Evolutionary conservation across 1,140 invertebrate species (phyloP).

Genomic region (Dendrolimus punctatus): DNA sequence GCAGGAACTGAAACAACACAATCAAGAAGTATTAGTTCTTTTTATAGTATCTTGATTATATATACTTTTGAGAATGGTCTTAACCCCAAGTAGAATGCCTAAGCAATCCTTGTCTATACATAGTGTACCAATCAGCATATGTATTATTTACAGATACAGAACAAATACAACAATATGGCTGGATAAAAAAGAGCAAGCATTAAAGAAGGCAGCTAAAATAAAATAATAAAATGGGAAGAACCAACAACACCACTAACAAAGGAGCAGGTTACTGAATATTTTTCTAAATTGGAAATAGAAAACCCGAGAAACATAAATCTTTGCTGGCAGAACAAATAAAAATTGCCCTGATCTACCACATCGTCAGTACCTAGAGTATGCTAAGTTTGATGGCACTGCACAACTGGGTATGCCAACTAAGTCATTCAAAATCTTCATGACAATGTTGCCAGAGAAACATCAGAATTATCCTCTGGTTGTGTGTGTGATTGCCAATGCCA

Average conservation of each 20-base stretch:
- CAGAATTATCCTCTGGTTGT: constrained; percentile 89
- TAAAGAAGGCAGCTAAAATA: constrained; percentile 84
- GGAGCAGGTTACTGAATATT: constrained; percentile 80
- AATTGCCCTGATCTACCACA: constrained; percentile 81
- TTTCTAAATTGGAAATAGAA: constrained; percentile 73
- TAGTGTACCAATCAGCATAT: not conserved
- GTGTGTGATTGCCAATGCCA: constrained; percentile 85
- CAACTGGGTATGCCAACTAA: constrained; percentile 84
- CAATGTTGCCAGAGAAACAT: constrained; percentile 85
- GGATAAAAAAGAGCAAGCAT: constrained; percentile 91
- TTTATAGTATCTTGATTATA: too few species aligned
- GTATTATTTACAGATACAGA: constrained; percentile 62
- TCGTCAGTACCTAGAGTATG: constrained; percentile 92
- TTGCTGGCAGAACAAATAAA: constrained; percentile 82
- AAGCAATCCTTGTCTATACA: too few species aligned
- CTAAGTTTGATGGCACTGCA: constrained; percentile 92
- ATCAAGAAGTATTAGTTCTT: too few species aligned
- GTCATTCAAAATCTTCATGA: constrained; percentile 89
- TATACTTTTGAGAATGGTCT: too few species aligned
- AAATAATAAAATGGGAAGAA: constrained; percentile 84
- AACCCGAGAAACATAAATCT: constrained; percentile 69
- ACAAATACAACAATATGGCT: constrained; percentile 92
- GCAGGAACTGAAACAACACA: too few species aligned
- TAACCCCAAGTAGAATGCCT: too few species aligned
- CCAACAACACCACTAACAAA: constrained; percentile 64